Evolutionary conservation across 2,113 vertebrate genomes (phyloP).

Genomic region (Eulacestoma nigropectus): DNA sequence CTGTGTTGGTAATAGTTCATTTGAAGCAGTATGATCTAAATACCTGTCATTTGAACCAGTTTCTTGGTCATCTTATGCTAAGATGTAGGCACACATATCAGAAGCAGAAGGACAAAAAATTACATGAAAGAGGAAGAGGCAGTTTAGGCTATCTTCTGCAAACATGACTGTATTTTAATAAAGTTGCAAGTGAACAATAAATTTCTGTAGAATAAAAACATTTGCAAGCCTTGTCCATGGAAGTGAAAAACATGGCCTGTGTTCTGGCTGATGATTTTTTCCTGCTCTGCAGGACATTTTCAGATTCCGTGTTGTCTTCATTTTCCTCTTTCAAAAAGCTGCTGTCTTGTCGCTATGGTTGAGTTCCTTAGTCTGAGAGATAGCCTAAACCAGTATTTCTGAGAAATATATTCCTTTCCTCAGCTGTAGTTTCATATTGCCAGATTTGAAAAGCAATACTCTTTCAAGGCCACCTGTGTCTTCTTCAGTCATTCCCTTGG

Average conservation of each 20-base stretch:
- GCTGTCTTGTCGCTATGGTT: background rate
- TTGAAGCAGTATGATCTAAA: background rate
- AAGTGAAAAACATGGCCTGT: background rate
- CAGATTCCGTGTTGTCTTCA: background rate
- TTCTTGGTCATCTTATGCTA: background rate
- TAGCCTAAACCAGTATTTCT: background rate
- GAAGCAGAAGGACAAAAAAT: background rate
- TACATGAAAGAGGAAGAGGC: background rate
- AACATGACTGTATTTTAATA: background rate
- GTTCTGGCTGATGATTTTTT: background rate
- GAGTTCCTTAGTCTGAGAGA: background rate
- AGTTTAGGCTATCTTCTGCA: too few relatives aligned
- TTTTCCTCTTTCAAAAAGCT: background rate
- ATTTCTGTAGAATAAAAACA: background rate
- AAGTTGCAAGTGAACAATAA: background rate
- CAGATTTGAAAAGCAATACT: background rate
- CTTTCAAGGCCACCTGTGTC: background rate
- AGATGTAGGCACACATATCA: background rate
- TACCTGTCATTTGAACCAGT: background rate
- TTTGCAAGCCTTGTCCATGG: background rate
- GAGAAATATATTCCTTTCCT: background rate
- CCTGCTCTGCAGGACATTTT: background rate
- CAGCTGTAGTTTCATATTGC: background rate
- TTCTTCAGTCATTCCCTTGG: background rate
- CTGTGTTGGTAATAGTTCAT: background rate